Conservation (phyloP, 2,113 vertebrate genomes). For the Dromiciops gliroides region DNA sequence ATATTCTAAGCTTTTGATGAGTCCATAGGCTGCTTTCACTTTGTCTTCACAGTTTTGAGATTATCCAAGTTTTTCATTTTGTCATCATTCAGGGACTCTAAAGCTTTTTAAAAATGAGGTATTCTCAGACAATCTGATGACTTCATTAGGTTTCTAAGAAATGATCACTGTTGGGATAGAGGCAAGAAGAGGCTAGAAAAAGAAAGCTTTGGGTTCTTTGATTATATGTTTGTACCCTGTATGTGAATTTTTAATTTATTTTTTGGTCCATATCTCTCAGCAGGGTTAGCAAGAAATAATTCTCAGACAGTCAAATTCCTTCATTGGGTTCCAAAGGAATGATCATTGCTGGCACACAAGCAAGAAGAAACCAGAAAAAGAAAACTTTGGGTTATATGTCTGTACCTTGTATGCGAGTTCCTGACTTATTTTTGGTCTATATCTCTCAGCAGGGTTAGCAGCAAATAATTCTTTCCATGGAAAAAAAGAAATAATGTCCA, state of each 20-base stretch:
- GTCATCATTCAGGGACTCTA: constrained; percentile 2
- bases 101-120: constrained; percentile 28
- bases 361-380: constrained; percentile 48
- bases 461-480: constrained; percentile 28
- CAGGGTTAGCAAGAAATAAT: constrained; percentile 29
- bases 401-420: not conserved
- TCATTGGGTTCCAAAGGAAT: constrained; percentile 4
- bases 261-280: constrained; percentile 45
- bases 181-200: constrained; percentile 47
- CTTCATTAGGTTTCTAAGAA: not conserved
- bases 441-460: constrained; percentile 31
- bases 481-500: constrained; percentile 33
- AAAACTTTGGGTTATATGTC: not conserved
- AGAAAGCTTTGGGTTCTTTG: not conserved
- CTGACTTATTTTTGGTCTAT: constrained; percentile 29
- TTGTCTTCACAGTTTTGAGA: not conserved
- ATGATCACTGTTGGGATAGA: not conserved
- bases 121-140: not conserved
- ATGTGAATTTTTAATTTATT: not conserved
- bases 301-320: not conserved
- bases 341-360: not conserved
- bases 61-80: not conserved
- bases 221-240: not conserved
- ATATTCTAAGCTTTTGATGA: not conserved
- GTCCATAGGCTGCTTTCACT: constrained; percentile 5